phyloP scores from a whole-genome alignment of 2,888 invertebrate species.

The Melanostoma scalare region DNA sequence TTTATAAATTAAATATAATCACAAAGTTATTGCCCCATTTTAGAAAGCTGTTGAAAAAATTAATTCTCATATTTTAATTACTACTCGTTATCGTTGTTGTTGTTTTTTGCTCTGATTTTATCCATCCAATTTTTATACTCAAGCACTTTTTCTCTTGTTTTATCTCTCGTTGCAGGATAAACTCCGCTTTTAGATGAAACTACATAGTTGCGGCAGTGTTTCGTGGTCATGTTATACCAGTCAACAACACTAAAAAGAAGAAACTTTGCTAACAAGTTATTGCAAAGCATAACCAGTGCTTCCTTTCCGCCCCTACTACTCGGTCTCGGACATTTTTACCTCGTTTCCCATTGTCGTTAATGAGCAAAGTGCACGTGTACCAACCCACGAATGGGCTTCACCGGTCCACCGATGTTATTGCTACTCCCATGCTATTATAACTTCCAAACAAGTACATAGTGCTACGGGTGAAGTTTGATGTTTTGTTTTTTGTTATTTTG shows the following conservation, averaged over 20 bases:
- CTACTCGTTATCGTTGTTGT: background rate
- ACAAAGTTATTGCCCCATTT: background rate
- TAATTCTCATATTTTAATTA: slow-evolving; percentile 9
- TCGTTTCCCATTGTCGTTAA: slow-evolving; percentile 34
- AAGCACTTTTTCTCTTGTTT: background rate
- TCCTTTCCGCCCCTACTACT: background rate
- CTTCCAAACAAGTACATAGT: background rate
- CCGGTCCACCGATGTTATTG: slow-evolving; percentile 9
- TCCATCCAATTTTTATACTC: slow-evolving; percentile 3
- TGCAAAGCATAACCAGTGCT: slow-evolving; percentile 23
- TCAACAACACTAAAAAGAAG: slow-evolving; percentile 29
- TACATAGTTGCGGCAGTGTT: slow-evolving; percentile 45
- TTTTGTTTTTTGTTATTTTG: slow-evolving; percentile 15
- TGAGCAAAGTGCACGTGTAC: slow-evolving; percentile 42
- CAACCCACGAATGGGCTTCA: slow-evolving; percentile 8
- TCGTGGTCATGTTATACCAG: slow-evolving; percentile 50
- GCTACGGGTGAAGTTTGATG: slow-evolving; percentile 39
- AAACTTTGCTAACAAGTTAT: slow-evolving; percentile 52
- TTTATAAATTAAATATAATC: too few species aligned
- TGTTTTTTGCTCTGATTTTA: slow-evolving; percentile 10
- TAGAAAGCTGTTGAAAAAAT: slow-evolving; percentile 16
- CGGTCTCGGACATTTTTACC: background rate
- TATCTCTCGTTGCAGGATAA: slow-evolving; percentile 62
- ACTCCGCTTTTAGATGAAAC: slow-evolving; percentile 42
- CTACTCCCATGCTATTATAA: background rate